Base-by-base conservation (phyloP, 1,140 invertebrate genomes). In the Subanguina moxae region DNA sequence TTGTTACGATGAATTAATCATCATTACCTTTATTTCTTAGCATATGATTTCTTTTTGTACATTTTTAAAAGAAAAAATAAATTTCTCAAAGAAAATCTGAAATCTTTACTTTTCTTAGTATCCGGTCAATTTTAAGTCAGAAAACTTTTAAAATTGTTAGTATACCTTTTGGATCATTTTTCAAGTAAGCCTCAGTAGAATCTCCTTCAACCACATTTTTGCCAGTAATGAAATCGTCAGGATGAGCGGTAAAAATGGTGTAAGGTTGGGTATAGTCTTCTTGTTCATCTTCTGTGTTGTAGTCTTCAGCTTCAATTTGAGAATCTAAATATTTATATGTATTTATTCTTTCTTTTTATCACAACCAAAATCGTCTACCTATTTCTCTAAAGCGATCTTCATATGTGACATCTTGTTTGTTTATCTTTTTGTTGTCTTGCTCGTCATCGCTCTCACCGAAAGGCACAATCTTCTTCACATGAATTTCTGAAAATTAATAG, bases 391-490 rank as follows among this genome's bases (percentile, higher is more conserved):
- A 15, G 15, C 48, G 3, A 52, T 25, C 15, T 52, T 52, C 3
- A 5, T 52, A 15, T 7, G n/a, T 25, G 17, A 52, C 3, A 52
- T 52, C 48, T 52, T 52, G 48, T 25, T 52, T 25, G 17, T 25
- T 25, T 3, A 8, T 52, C 23, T 15, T 15, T 52, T 52, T 52
- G 3, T 7, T 52, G 23, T 21, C n/a, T 15, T 52, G n/a, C 8
- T 21, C 48, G 48, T 52, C 48, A 52, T 7, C 17, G 48, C 23
- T 52, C 28, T 61, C 58, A 43, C 27, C 58, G 27, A 32, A 61
- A 21, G 58, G 21, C 58, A 61, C 58, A 65, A 64, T 64, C 19
- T 64, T 64, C 57, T 64, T 64, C 3, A 64, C 61, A 28, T 64
- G 62, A 19, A 64, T 38, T 28, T 57, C 13, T n/a, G n/a, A n/a